Percentiles rank a stretch among this genome's conserved stretches.
Evolutionary conservation across 2,797 vertebrate species (phyloP).

Genomic region (Danionella dracula): DNA sequence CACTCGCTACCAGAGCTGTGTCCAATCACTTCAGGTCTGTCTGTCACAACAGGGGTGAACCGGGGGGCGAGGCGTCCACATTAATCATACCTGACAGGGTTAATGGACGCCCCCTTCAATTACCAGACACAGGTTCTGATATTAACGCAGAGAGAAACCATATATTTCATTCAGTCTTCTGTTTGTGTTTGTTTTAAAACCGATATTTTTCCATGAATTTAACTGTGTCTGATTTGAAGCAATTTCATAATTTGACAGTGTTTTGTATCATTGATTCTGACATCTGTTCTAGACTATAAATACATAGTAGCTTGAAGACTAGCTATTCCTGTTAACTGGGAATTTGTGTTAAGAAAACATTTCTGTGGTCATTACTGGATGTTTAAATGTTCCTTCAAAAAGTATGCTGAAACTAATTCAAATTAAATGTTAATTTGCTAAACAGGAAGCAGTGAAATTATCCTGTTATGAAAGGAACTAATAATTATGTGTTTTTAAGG

Average conservation of each 20-base stretch:
- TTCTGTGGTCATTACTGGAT: too few relatives aligned
- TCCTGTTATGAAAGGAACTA: too few relatives aligned
- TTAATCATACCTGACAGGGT: constrained; percentile 51
- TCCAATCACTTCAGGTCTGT: constrained; percentile 42
- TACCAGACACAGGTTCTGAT: constrained; percentile 36
- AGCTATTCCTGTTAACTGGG: too few relatives aligned
- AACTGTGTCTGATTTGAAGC: neutral
- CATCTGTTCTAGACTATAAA: too few relatives aligned
- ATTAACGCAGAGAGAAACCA: constrained; percentile 42
- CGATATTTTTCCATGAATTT: neutral
- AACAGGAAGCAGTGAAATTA: too few relatives aligned
- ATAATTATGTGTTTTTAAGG: too few relatives aligned
- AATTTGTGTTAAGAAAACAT: too few relatives aligned
- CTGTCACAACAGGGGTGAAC: constrained; percentile 36
- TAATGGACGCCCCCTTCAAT: constrained; percentile 37
- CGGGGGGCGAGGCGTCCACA: constrained; percentile 33
- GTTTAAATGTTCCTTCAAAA: too few relatives aligned
- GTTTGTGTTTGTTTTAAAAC: constrained; percentile 14
- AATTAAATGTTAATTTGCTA: too few relatives aligned
- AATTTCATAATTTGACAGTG: neutral
- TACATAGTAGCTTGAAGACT: too few relatives aligned
- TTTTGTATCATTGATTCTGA: neutral
- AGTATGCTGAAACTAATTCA: too few relatives aligned
- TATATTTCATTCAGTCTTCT: constrained; percentile 31
- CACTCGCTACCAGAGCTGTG: constrained; percentile 35